phyloP scores from a whole-genome alignment of 1,140 invertebrate species.

The Macrostomum lignano region DNA sequence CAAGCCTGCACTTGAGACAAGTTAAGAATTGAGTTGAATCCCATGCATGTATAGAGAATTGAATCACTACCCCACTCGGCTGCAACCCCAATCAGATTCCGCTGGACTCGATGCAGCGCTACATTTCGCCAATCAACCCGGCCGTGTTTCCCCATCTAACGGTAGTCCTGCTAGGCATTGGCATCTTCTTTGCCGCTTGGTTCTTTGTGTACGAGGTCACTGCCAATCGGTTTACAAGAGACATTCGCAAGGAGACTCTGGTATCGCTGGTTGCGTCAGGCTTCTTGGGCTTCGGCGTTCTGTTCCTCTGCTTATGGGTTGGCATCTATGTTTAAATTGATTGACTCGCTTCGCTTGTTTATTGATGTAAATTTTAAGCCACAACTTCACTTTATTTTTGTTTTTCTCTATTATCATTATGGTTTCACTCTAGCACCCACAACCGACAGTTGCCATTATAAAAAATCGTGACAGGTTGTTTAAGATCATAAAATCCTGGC shows the following conservation, averaged over 20 bases:
- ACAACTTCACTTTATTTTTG: no score
- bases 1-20: no score
- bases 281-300: constrained; percentile 73
- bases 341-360: no score
- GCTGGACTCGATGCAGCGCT: constrained; percentile 33
- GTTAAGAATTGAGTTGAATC: no score
- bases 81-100: constrained; percentile 13
- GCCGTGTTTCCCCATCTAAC: constrained; percentile 71
- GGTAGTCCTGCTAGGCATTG: constrained; percentile 59
- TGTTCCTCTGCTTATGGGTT: constrained; percentile 78
- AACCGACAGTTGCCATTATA: no score
- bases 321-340: constrained; percentile 88
- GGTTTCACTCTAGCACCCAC: no score
- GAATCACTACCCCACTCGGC: no score
- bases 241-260: constrained; percentile 63
- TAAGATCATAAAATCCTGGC: no score
- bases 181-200: constrained; percentile 90
- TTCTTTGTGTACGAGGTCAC: constrained; percentile 93
- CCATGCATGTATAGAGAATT: no score
- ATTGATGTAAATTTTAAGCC: no score
- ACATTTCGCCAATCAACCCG: constrained; percentile 73
- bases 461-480: no score
- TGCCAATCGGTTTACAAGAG: constrained; percentile 58
- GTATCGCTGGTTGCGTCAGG: constrained; percentile 64
- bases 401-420: no score